Evolutionary conservation across 1,140 invertebrate species (phyloP), one percentile per base, ranked within the genome.

Genomic region (Stegodyphus mimosarum): DNA sequence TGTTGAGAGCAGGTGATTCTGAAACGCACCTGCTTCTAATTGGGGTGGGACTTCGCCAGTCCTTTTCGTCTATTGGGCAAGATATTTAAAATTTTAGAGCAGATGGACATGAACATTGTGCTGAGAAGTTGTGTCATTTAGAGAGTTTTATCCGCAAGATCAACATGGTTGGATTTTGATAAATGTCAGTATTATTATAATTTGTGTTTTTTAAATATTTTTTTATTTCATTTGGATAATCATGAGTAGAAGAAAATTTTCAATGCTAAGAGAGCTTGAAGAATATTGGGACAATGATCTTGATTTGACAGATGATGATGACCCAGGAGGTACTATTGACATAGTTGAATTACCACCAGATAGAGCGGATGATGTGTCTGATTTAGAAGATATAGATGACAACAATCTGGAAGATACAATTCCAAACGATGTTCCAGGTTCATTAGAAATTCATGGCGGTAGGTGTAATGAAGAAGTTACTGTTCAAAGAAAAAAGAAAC

Each of bases 381-480:
- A 55, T 66, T 73, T 73, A 73, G 71, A 73, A 73, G 71, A 73
- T 73, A 73, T 73, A 73, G 71, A 73, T 73, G 71, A 73, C 71
- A 73, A 73, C 71, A 73, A 52, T 73, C 71, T 73, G 71, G 71
- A 73, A 73, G 71, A 73, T 73, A 73, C 71, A 73, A 73, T 73
- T 73, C 71, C 71, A 73, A 73, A 73, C 71, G 71, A 73, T 73
- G 71, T 73, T 73, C 71, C 71, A 73, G 71, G 71, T 73, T 73
- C 71, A 52, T 73, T 73, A 73, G 49, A 73, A 73, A 73, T 73
- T 73, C 71, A 73, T 73, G 71, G 71, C 71, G 71, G 71, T 73
- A 73, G 71, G 71, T 73, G 71, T 73, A 73, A 73, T 73, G 71
- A 73, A 73, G 71, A 73, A 73, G 71, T 73, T 73, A 73, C 71